Evolutionary conservation across 2,113 vertebrate species (phyloP).

Genomic region (Pangasianodon gigas): DNA sequence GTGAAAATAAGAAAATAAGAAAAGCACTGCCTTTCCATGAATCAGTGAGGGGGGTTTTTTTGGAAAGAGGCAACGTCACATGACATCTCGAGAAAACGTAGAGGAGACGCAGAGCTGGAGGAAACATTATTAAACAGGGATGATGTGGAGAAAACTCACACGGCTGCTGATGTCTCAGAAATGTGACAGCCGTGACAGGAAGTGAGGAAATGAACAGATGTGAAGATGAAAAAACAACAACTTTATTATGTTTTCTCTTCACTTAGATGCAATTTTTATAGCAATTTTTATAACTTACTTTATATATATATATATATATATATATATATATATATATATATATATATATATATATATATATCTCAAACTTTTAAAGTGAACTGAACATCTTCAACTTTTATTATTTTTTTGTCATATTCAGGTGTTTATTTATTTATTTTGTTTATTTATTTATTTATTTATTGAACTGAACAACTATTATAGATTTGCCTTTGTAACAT

Average conservation of each 20-base stretch:
- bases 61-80: conserved; percentile 55
- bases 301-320: no score
- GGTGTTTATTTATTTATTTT: no score
- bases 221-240: neutral
- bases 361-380: neutral
- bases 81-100: conserved; percentile 53
- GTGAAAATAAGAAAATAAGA: conserved; percentile 32
- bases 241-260: neutral
- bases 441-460: no score
- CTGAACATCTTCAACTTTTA: neutral
- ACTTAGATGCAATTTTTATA: neutral
- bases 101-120: conserved; percentile 61
- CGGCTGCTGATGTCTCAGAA: neutral
- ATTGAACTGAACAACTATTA: neutral
- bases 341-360: no score
- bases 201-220: conserved; percentile 18
- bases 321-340: no score
- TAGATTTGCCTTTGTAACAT: neutral
- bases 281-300: neutral
- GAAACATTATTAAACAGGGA: conserved; percentile 66
- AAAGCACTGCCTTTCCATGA: no score
- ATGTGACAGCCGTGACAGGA: conserved; percentile 6
- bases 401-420: neutral
- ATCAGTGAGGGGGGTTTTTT: neutral
- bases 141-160: conserved; percentile 54